Evolutionary conservation across 2,113 vertebrate genomes (phyloP), one percentile per base, ranked within the genome.

Genomic region (Morone chrysops): DNA sequence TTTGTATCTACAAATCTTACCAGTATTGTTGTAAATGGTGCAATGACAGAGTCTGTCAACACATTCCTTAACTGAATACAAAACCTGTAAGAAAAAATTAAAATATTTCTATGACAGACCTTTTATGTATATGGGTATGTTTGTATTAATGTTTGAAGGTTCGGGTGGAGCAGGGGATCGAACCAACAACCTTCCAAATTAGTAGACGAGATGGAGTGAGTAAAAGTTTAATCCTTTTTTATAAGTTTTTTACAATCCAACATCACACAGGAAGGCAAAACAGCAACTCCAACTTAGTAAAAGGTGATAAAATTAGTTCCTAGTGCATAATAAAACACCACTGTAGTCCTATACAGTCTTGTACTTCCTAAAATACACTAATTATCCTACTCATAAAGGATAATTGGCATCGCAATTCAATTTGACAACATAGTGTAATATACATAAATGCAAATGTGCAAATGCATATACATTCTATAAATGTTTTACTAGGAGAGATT

Each of bases 11-110:
- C 36, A 74, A 45, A 61, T 85, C 96, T 94, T 94, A 98, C 97
- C 96, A 97, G 91, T 38, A 96, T 5, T 18, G 89, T 81, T 13
- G 80, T 82, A 80, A 97, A 94, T 4, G 90, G 79, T 0, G 92
- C 91, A 38, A 94, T 80, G 75, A 93, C 85, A 4, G 0, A 84
- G 0, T 93, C 84, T 75, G 87, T 85, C 68, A 96, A 68, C 70
- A 1, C 85, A 68, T 82, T 76, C 82, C 75, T 94, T 73, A 96
- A 90, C 90, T 95, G 93, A 63, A 80, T 43, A 82, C 86, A 93
- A 94, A 97, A 97, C 88, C 97, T 99, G 93, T 84, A 86, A 86
- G 25, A 75, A 53, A 87, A 82, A 5, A 48, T 48, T 12, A 65
- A 47, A 70, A 77, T 1, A 72, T 43, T 4, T 43, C 2, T 38